Percentiles rank a stretch among this genome's conserved stretches.
Conservation (phyloP, 35 echinoderm and acorn worm genomes). For the Nesometra sesokonis region DNA sequence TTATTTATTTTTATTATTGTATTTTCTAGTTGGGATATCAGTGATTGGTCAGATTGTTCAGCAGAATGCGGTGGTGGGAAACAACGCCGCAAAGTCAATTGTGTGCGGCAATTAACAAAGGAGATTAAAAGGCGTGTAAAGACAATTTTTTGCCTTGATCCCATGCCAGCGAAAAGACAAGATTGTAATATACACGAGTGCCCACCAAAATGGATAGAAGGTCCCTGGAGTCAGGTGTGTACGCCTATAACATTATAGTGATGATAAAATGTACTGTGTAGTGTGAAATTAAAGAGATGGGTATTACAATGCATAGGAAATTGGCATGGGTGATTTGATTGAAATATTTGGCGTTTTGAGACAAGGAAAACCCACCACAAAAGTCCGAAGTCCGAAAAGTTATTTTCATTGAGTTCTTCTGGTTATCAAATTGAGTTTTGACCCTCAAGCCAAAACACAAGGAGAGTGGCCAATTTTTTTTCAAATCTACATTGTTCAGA, state of each 20-base stretch:
- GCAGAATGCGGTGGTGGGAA: slow-evolving; percentile 60
- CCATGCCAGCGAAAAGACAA: slow-evolving; percentile 42
- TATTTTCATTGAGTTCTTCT: too few species aligned
- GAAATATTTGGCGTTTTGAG: too few species aligned
- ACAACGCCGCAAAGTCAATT: slow-evolving; percentile 60
- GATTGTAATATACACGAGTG: slow-evolving; percentile 75
- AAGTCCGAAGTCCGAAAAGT: too few species aligned
- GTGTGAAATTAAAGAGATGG: slow-evolving; percentile 47
- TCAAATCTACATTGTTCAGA: too few species aligned
- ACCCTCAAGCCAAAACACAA: too few species aligned
- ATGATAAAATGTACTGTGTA: too few species aligned
- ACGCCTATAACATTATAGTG: too few species aligned
- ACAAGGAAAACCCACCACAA: too few species aligned
- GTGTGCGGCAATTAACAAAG: slow-evolving; percentile 38
- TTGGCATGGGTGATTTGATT: too few species aligned
- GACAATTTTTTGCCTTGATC: slow-evolving; percentile 19
- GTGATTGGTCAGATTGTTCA: slow-evolving; percentile 55
- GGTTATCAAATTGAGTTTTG: too few species aligned
- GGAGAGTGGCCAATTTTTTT: too few species aligned
- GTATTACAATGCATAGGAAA: too few species aligned
- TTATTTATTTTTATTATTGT: not conserved
- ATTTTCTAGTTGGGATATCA: slow-evolving; percentile 48
- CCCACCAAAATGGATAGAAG: slow-evolving; percentile 63
- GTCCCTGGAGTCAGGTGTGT: slow-evolving; percentile 73
- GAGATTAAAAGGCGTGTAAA: slow-evolving; percentile 52